Evolutionary conservation across 2,888 invertebrate genomes (phyloP), one percentile per base, ranked within the genome.

Genomic region (Sminthurides aquaticus): DNA sequence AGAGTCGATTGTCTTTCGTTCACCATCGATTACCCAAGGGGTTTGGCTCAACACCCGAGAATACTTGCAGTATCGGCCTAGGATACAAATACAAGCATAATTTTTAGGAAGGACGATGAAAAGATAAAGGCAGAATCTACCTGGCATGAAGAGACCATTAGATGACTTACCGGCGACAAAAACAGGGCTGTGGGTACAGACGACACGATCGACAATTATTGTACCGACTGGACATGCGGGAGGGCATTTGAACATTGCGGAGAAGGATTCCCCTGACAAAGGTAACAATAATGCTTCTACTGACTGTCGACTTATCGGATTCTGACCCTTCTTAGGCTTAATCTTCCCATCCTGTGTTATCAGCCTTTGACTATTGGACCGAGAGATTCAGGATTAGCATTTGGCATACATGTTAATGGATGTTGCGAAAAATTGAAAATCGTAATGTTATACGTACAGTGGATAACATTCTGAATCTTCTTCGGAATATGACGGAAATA

Each of bases 11-110:
- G 89, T 85, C 72, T 89, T 85, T 61, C 89, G 83, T 69, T 85
- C 83, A 0, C 93, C 91, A 72, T 88, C 85, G 62, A 94, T 81
- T 62, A 93, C 79, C 96, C 97, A 98, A 0, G 97, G 97, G 0
- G 95, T 93, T 81, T 99, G 98, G 60, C 93, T 89, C 28, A 99
- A 79, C 69, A 84, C 81, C 58, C 97, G 83, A 2, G 89, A 89
- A 76, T 86, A 85, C 79, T 96, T 96, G 71, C 87, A 84, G 78
- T 97, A 96, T 61, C 94, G 83, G 71, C 86, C 86, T 79, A 76
- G 75, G n/a, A 57, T 57, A n/a, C n/a, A n/a, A n/a, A n/a, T 49
- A 20, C 1, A 25, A 62, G 3, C 24, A 15, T 26, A 15, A 27
- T 49, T 5, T 49, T 25, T 18, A 11, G 28, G 29, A 59, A 43